These are phyloP conservation scores for Prietella phreatophila DNA, from an alignment of 2,113 vertebrate genomes.

Conservation along the genomic window DNA sequence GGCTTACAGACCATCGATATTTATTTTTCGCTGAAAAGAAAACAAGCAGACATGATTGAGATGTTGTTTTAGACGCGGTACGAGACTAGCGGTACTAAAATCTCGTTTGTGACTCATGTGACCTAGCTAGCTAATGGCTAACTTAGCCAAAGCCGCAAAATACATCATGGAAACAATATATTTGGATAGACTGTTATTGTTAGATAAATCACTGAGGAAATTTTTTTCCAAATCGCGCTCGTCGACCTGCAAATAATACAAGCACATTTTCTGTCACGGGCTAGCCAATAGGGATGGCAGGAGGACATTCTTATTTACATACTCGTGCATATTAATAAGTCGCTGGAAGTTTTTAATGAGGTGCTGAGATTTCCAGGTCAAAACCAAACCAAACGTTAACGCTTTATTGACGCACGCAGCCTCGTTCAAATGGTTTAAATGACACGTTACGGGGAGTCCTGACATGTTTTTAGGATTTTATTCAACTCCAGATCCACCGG, in stretches of 20 bases:
- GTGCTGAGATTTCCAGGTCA: background rate
- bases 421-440: background rate
- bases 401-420: background rate
- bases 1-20: too few species aligned
- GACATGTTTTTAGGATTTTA: background rate
- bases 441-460: background rate
- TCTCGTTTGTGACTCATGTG: background rate
- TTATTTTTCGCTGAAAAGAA: too few species aligned
- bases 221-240: background rate
- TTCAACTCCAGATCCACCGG: background rate
- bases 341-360: background rate
- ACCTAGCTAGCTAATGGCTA: background rate
- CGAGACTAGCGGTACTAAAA: too few species aligned
- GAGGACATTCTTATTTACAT: background rate
- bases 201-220: background rate
- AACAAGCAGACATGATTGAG: too few species aligned
- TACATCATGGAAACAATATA: background rate
- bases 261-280: background rate
- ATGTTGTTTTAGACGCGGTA: too few species aligned
- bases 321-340: background rate
- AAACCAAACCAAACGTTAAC: background rate
- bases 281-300: background rate
- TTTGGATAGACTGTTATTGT: background rate
- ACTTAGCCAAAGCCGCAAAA: background rate
- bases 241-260: background rate